Evolutionary conservation across 2,113 vertebrate genomes (phyloP), one percentile per base, ranked within the genome.

Genomic region (Clinocottus analis): DNA sequence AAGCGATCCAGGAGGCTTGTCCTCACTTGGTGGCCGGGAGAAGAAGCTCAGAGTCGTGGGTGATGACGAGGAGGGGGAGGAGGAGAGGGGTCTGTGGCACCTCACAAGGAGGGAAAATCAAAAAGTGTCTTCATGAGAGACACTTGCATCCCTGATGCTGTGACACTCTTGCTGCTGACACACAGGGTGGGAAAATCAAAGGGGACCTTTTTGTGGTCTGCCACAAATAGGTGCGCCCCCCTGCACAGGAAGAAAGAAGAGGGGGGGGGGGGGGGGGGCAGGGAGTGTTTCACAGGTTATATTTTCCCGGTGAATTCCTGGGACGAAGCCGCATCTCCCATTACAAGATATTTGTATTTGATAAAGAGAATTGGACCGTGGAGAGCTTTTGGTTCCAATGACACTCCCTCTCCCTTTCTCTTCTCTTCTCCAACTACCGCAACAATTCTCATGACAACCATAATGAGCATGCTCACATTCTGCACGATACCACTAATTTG

Each of bases 401-500:
- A 77, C 80, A 85, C 90, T 83, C 61, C 43, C 60, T 69, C 76
- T 82, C 83, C 67, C 77, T 84, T 81, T 85, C 69, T 86, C 73
- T 39, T 86, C 85, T 82, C 82, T 79, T 82, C 86, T 88, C 78
- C 81, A 90, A 82, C 89, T 87, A 85, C 85, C 79, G 82, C 90
- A 90, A 89, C 92, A 92, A 93, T 93, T 92, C 94, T 93, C 94
- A 92, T 94, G 94, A 95, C 94, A 95, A 94, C 91, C 90, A 77
- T 95, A 95, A 95, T 95, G 94, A 95, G 92, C 92, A 91, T 87
- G 91, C 93, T 93, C 93, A 90, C 93, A 92, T 94, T 94, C 93
- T 90, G 90, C 92, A 91, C 92, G 90, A 94, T 94, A 93, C 93
- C 94, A 93, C 93, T 95, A 95, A 95, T 95, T 95, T 95, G 92